Evolutionary conservation across 64 coral and sea anemone species (phyloP).

Genomic region (Pocillopora verrucosa): DNA sequence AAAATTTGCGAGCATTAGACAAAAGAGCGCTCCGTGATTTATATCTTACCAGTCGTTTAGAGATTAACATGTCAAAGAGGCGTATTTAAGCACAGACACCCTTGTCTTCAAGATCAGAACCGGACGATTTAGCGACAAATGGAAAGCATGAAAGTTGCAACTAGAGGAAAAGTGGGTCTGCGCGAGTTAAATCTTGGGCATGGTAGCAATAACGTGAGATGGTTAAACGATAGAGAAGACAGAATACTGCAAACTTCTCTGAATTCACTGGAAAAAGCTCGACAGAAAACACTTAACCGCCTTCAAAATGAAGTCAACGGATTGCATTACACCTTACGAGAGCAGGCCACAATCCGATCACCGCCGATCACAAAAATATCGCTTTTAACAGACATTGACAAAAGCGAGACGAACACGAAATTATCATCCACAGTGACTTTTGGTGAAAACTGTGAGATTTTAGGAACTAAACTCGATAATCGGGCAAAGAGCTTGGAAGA

Average conservation of each 20-base stretch:
- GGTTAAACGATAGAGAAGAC: slow-evolving; percentile 36
- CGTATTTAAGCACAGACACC: not conserved
- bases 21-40: not conserved
- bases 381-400: not conserved
- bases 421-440: not conserved
- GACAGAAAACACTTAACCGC: not conserved
- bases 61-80: not conserved
- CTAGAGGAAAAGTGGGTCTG: not conserved
- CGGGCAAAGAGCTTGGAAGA: not conserved
- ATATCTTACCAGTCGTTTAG: not conserved
- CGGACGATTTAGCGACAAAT: not conserved
- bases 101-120: not conserved
- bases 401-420: not conserved
- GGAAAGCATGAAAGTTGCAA: not conserved
- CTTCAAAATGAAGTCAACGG: slow-evolving; percentile 22
- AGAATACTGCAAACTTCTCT: slow-evolving; percentile 18
- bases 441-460: not conserved
- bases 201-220: slow-evolving; percentile 27
- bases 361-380: not conserved
- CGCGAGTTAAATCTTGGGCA: slow-evolving; percentile 28
- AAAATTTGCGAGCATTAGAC: not conserved
- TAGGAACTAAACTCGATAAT: not conserved
- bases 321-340: not conserved
- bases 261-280: slow-evolving; percentile 16
- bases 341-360: not conserved